These are phyloP conservation scores for Bovichtus variegatus DNA, from an alignment of 2,797 vertebrate species.

Conservation along the genomic window DNA sequence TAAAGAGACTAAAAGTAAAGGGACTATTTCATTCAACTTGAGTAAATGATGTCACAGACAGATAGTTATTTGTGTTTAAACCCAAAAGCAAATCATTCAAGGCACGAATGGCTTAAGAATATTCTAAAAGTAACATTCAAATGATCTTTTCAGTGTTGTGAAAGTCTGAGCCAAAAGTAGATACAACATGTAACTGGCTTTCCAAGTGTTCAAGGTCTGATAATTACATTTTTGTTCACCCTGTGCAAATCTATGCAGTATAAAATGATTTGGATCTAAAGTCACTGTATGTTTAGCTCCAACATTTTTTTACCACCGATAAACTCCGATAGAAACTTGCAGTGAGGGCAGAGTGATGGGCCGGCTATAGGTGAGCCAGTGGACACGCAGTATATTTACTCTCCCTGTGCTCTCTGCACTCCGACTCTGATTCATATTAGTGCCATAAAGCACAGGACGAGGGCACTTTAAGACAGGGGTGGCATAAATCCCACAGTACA, in stretches of 20 bases:
- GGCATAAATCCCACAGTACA: slow-evolving; percentile 66
- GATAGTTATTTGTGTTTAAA: too few species aligned
- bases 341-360: slow-evolving; percentile 51
- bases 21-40: not conserved
- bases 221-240: not conserved
- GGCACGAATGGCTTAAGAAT: not conserved
- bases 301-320: slow-evolving; percentile 3
- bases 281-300: slow-evolving; percentile 6
- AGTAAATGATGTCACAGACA: not conserved
- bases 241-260: not conserved
- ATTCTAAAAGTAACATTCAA: not conserved
- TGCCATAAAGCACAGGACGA: slow-evolving; percentile 70
- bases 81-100: too few species aligned
- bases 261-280: slow-evolving; percentile 4
- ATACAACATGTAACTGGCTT: not conserved
- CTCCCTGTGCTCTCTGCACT: slow-evolving; percentile 54
- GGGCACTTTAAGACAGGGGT: slow-evolving; percentile 61
- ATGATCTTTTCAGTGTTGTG: not conserved
- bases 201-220: not conserved
- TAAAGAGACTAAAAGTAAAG: not conserved
- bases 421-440: slow-evolving; percentile 74
- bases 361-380: slow-evolving; percentile 42
- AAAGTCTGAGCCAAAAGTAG: not conserved
- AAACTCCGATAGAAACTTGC: slow-evolving; percentile 13
- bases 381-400: slow-evolving; percentile 49